Conservation (phyloP, 2,888 invertebrate genomes). For the Acrobasis consociella region DNA sequence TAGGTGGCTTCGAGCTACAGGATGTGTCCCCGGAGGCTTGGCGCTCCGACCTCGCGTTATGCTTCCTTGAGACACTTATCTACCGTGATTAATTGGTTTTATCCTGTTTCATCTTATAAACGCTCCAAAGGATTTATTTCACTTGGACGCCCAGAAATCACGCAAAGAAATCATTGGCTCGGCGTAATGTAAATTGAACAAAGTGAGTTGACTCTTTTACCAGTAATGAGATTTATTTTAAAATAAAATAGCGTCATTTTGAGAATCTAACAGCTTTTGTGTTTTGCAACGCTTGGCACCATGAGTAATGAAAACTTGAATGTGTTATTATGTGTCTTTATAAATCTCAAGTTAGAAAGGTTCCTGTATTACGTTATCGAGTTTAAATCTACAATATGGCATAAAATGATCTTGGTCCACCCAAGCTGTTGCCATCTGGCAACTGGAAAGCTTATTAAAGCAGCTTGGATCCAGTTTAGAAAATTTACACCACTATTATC, state of each 20-base stretch:
- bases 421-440: too few species aligned
- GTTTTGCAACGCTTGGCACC: background rate
- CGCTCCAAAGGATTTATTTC: conserved; percentile 52
- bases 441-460: too few species aligned
- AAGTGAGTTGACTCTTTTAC: background rate
- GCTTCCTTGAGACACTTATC: conserved; percentile 65
- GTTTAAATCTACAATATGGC: too few species aligned
- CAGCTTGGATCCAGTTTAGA: too few species aligned
- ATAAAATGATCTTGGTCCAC: too few species aligned
- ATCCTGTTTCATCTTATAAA: conserved; percentile 66
- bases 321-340: too few species aligned
- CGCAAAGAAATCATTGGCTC: conserved; percentile 36
- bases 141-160: conserved; percentile 42
- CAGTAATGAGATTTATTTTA: background rate
- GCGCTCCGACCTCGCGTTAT: conserved; percentile 55
- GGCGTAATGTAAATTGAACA: conserved; percentile 9
- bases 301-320: too few species aligned
- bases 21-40: conserved; percentile 59
- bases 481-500: too few species aligned
- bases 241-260: too few species aligned
- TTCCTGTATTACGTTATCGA: too few species aligned
- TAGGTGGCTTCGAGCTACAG: conserved; percentile 59
- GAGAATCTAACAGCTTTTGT: background rate
- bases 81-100: conserved; percentile 76
- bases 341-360: too few species aligned